Evolutionary conservation across 2,888 invertebrate genomes (phyloP), one percentile per base, ranked within the genome.

Genomic region (Pammene fasciana): DNA sequence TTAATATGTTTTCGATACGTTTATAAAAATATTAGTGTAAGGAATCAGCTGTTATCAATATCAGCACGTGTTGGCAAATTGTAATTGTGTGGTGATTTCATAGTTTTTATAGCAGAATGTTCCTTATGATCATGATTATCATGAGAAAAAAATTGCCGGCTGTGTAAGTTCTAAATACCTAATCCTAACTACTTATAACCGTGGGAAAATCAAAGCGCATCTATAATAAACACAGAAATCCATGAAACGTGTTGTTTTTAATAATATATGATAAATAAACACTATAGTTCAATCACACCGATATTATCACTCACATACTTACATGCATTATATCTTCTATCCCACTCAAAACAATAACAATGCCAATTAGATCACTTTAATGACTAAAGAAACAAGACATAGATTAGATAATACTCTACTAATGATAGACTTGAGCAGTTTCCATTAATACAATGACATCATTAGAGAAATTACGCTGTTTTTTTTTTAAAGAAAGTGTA

Each of bases 371-470:
- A 64, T 14, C 36, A 36, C 14, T 43, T 61, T 61, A 67, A 62
- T 67, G 50, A 52, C 36, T 67, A 43, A 60, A 54, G 14, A 65
- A 52, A 56, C 38, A 36, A 36, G 26, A 26, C 1, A 26, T 43
- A 48, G 68, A 68, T 64, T 68, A 68, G 68, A 68, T 64, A 64
- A 45, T 34, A 36, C 13, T 18, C 36, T 38, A 10, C 57, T 41
- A 66, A 66, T 18, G 50, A 68, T 68, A 59, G 52, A 26, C 8
- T 9, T 45, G 16, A 57, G 68, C 45, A 45, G 14, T 57, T 36
- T 68, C 46, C 64, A 56, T 34, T 61, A 34, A 41, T 36, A 57
- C n/a, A 36, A 57, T 64, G 64, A 57, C 57, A 68, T 68, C 64
- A 64, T 64, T 64, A 50, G 41, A 50, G n/a, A 18, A 48, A 5